Evolutionary conservation across 2,113 vertebrate species (phyloP), one percentile per base, ranked within the genome.

Genomic region (Solenodon paradoxus): DNA sequence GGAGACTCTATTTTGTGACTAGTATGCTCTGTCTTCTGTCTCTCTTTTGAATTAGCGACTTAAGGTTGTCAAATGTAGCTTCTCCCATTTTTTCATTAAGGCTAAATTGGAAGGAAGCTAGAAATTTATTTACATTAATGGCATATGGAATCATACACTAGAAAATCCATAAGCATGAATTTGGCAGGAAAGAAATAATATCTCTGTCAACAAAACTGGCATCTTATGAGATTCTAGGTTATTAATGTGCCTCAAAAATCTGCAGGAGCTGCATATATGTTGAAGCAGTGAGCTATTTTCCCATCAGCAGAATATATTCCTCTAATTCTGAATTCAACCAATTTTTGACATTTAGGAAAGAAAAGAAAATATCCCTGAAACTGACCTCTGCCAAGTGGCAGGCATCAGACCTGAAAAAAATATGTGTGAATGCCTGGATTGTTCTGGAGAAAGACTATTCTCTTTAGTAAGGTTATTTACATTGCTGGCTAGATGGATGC

Each of bases 191-290:
- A 71, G 45, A 97, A 92, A 97, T 8, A 20, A 72, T 61, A 55
- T 94, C 42, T 97, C 92, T 97, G 88, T 98, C 95, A 98, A 78
- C 51, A 85, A n/a, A 96, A 95, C 59, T 26, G 95, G 81, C 75
- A 15, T 57, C 77, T 97, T 92, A 91, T 86, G 80, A 90, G 66
- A 97, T 97, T 97, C 87, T 86, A 94, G 80, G 96, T 97, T 98
- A 98, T 97, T 98, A 98, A 97, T 96, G 88, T 93, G 94, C 90
- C 93, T 97, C 97, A 96, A 93, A 97, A 98, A 71, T 97, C 96
- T 97, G 49, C 75, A 96, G 96, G 88, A 95, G 72, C 92, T 97
- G 96, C 97, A 98, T 97, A 72, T 19, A 55, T 42, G 88, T 32
- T 38, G 49, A 92, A 71, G 38, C 77, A 86, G 10, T 63, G 55